Percentiles rank a stretch among this genome's conserved stretches.
phyloP scores from a whole-genome alignment of 1,140 invertebrate species.

The Drosophila nigromelanica region DNA sequence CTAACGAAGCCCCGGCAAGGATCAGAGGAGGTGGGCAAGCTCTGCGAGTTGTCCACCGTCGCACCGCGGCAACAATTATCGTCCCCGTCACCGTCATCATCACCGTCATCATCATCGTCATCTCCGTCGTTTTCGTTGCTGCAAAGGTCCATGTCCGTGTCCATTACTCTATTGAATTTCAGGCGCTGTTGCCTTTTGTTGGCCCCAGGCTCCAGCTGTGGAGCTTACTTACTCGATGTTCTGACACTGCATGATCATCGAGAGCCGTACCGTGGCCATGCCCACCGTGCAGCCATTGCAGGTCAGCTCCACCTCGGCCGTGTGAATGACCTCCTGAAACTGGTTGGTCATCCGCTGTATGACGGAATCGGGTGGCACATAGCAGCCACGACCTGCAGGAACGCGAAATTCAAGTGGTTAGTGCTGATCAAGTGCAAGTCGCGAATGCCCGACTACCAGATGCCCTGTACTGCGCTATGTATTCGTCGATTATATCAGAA shows the following conservation, averaged over 20 bases:
- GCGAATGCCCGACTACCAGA: too few species aligned
- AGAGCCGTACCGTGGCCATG: slow-evolving; percentile 45
- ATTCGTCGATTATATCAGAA: too few species aligned
- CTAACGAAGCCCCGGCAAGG: slow-evolving; percentile 47
- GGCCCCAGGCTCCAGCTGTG: slow-evolving; percentile 45
- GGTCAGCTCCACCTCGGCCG: slow-evolving; percentile 58
- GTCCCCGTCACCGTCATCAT: not conserved
- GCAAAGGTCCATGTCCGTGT: slow-evolving; percentile 44
- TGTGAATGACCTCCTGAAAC: slow-evolving; percentile 34
- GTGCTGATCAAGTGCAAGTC: too few species aligned
- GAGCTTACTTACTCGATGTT: slow-evolving; percentile 61
- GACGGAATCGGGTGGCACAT: slow-evolving; percentile 37
- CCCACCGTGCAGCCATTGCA: slow-evolving; percentile 68
- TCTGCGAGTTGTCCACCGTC: slow-evolving; percentile 12
- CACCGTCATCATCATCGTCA: not conserved
- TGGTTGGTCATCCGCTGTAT: slow-evolving; percentile 37
- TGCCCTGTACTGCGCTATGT: too few species aligned
- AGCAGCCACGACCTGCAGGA: slow-evolving; percentile 54
- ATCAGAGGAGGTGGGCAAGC: slow-evolving; percentile 35
- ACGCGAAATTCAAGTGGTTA: too few species aligned
- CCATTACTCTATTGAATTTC: slow-evolving; percentile 71
- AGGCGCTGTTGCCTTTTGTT: slow-evolving; percentile 40
- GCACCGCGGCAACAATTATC: not conserved
- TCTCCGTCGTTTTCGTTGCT: slow-evolving; percentile 3
- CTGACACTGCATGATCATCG: slow-evolving; percentile 54